Percentiles rank a stretch among this genome's conserved stretches.
phyloP scores from a whole-genome alignment of 2,888 invertebrate genomes.

The Apotomis turbidana region DNA sequence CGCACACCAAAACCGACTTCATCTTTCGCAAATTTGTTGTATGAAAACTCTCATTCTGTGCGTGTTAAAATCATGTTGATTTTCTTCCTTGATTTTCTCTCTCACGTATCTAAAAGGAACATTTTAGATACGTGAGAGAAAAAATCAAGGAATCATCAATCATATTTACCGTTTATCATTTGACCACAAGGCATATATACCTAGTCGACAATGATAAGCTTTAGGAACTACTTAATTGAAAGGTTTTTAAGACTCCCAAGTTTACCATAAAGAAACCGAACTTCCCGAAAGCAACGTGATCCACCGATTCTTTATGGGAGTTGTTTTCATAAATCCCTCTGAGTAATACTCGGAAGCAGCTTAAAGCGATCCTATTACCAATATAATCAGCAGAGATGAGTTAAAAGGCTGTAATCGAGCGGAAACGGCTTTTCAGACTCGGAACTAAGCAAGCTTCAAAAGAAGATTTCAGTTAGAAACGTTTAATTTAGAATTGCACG shows the following conservation, averaged over 20 bases:
- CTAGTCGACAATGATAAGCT: no score
- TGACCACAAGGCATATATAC: no score
- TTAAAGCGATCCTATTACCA: conserved; percentile 8
- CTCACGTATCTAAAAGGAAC: no score
- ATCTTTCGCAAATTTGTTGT: no score
- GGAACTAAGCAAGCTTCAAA: conserved; percentile 10
- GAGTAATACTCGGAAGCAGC: conserved; percentile 3
- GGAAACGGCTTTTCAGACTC: conserved; percentile 11
- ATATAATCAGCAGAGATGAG: not conserved
- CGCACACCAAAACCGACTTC: no score
- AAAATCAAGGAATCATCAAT: no score
- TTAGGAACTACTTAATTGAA: no score
- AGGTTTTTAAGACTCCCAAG: not conserved
- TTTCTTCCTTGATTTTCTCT: no score
- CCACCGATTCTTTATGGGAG: not conserved
- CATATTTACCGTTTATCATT: no score
- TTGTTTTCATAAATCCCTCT: not conserved
- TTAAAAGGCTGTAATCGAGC: conserved; percentile 10
- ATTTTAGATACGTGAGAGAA: no score
- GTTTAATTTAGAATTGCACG: conserved; percentile 8
- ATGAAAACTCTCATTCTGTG: no score
- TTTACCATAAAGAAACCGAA: not conserved
- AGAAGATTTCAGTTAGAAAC: not conserved
- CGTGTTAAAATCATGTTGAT: no score
- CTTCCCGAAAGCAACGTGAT: not conserved